phyloP scores from a whole-genome alignment of 2,113 vertebrate genomes.

The Anoura caudifer region DNA sequence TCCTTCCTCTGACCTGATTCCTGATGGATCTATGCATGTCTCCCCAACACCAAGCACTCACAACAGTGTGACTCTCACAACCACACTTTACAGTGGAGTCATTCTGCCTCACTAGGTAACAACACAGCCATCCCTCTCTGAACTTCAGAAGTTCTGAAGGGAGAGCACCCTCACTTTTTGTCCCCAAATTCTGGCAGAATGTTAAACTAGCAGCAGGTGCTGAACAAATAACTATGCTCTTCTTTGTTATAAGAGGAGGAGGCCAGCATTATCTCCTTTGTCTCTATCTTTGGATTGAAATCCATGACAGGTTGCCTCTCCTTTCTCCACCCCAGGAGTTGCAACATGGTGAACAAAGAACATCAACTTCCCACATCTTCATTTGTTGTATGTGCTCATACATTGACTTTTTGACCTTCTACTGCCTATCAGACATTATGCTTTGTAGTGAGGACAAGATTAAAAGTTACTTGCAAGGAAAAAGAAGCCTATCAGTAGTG shows the following conservation, averaged over 20 bases:
- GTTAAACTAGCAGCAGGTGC: not conserved
- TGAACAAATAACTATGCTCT: not conserved
- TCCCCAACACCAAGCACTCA: not conserved
- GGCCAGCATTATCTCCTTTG: too few species aligned
- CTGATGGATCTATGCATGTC: rapidly evolving
- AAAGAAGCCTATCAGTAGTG: too few species aligned
- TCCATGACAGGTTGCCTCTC: not conserved
- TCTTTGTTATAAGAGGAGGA: not conserved
- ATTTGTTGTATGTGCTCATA: not conserved
- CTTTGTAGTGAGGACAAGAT: not conserved
- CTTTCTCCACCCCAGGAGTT: not conserved
- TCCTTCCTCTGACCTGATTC: not conserved
- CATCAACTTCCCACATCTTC: not conserved
- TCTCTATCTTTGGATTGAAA: not conserved
- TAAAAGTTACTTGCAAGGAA: not conserved
- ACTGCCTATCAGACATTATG: not conserved
- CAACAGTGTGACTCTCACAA: not conserved
- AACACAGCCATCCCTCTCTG: not conserved
- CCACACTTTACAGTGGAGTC: not conserved
- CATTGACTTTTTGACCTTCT: not conserved
- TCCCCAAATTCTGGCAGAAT: not conserved
- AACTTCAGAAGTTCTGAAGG: not conserved
- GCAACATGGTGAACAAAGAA: not conserved
- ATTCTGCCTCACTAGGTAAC: not conserved
- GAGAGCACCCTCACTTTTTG: not conserved